These are phyloP conservation scores for Argopecten irradians DNA, from an alignment of 1,140 invertebrate species.

Conservation along the genomic window DNA sequence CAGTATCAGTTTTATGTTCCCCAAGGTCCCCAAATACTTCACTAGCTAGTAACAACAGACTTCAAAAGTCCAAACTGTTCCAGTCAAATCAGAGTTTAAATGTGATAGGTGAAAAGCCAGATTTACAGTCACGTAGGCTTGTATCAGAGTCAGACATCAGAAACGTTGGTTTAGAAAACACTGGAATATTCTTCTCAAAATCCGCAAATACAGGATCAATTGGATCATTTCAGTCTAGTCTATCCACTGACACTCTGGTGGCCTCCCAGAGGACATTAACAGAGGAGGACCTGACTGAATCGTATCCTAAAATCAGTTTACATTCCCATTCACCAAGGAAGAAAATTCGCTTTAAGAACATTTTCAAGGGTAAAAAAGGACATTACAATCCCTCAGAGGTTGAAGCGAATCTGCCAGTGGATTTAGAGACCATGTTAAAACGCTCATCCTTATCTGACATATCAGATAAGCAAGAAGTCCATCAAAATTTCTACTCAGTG, in stretches of 20 bases:
- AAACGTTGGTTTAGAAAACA: not conserved
- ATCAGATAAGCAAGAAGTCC: not conserved
- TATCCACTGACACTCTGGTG: conserved; percentile 28
- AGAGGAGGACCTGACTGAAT: not conserved
- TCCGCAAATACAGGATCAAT: not conserved
- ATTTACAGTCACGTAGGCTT: not conserved
- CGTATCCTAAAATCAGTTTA: not conserved
- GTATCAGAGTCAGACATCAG: not conserved
- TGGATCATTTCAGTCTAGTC: conserved; percentile 33
- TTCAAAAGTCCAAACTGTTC: not conserved
- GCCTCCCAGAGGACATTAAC: conserved; percentile 34
- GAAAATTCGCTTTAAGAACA: conserved; percentile 36
- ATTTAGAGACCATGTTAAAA: conserved; percentile 32
- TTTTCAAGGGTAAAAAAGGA: conserved; percentile 35
- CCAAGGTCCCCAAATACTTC: conserved; percentile 12
- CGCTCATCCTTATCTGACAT: conserved; percentile 26
- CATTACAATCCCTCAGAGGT: conserved; percentile 30
- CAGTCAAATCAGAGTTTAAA: not conserved
- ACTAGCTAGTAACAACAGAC: not conserved
- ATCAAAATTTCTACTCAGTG: not conserved
- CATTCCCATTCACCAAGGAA: conserved; percentile 34
- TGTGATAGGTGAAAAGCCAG: not conserved
- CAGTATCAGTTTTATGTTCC: conserved; percentile 39
- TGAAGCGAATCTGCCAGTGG: conserved; percentile 27
- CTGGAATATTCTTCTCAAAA: conserved; percentile 1